A percentile compares a stretch with the other conserved stretches of the same genome.
Evolutionary conservation across 2,113 vertebrate genomes (phyloP).

Genomic region (Acrocephalus arundinaceus): DNA sequence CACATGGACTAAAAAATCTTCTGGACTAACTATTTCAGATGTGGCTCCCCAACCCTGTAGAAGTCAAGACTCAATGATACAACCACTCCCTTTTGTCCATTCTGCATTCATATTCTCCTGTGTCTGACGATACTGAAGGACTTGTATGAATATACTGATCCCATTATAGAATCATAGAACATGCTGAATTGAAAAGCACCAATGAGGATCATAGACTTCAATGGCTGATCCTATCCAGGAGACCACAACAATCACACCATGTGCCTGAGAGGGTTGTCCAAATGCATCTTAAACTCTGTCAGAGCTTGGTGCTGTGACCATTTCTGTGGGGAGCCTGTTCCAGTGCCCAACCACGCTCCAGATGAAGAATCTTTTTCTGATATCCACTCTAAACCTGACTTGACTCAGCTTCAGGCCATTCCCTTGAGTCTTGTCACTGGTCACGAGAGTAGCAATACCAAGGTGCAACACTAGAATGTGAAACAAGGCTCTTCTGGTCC

Average conservation of each 20-base stretch:
- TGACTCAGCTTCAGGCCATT: not conserved
- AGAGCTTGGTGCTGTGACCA: not conserved
- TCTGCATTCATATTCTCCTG: not conserved
- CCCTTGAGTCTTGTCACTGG: not conserved
- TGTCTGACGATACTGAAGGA: not conserved
- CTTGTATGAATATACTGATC: not conserved
- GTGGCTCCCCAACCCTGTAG: not conserved
- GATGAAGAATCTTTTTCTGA: not conserved
- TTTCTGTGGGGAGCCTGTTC: not conserved
- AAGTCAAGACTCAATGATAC: not conserved
- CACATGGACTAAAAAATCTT: not conserved
- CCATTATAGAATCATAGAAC: not conserved
- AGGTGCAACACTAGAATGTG: not conserved
- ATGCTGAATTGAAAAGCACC: too few relatives aligned
- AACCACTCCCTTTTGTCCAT: not conserved
- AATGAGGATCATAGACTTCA: not conserved
- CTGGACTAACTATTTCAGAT: not conserved
- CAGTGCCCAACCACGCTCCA: not conserved
- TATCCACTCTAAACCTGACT: not conserved
- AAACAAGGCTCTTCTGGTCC: not conserved
- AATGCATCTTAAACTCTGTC: not conserved
- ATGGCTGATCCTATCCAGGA: not conserved
- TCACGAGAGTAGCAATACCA: not conserved
- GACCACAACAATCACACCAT: not conserved
- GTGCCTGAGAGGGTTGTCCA: not conserved